Evolutionary conservation across 2,113 vertebrate genomes (phyloP), one percentile per base, ranked within the genome.

Genomic region (Apaloderma vittatum): DNA sequence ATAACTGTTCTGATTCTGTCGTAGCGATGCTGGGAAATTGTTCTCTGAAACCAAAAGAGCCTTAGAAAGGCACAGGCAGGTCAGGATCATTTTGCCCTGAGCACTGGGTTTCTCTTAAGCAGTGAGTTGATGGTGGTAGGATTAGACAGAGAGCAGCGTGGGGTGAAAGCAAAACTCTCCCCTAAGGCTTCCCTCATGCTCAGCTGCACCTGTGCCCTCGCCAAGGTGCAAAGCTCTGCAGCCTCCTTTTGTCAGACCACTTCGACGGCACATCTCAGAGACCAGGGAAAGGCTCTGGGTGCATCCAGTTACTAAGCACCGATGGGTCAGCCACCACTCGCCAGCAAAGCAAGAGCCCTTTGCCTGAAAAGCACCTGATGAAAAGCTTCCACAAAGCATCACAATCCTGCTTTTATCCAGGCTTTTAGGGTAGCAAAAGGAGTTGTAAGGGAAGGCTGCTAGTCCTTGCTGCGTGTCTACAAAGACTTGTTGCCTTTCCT

Each of bases 1-100:
- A 45, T 7, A 57, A 40, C 45, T 93, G 87, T 32, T 95, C 94
- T 94, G 73, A 94, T 94, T 94, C 87, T 96, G 93, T 91, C 36
- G 0, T 40, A 86, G 77, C 0, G 0, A 78, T 86, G 76, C 73
- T 93, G 73, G 73, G 57, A 89, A 87, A 84, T 78, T 76, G 52
- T n/a, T 93, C 49, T 87, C 63, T 75, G 51, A 94, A 96, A 55
- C 45, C 8, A 51, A 14, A 86, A 85, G 36, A 85, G 43, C 52
- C 61, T 95, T 57, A 65, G 80, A 78, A 91, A 93, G 73, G 84
- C 57, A 52, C 11, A 34, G 76, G 77, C 68, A 89, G 93, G 73
- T 57, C 80, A 61, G 89, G 61, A 84, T 91, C 55, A 15, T 87
- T 82, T 82, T 78, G 77, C 86, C 80, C 65, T 94, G 61, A 71